phyloP scores from a whole-genome alignment of 2,888 invertebrate species.

The Melanostoma scalare region DNA sequence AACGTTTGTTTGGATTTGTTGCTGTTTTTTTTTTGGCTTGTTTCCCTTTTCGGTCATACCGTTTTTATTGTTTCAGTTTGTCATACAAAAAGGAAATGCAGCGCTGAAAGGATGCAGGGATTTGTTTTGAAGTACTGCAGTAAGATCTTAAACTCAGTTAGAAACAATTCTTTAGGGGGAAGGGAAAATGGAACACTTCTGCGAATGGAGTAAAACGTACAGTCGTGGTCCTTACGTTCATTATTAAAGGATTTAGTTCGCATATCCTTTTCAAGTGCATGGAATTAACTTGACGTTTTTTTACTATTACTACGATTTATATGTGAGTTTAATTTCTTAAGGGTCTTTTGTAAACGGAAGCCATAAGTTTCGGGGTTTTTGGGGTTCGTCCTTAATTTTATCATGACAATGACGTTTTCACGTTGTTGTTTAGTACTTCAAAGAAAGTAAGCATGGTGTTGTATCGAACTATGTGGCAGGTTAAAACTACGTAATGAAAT shows the following conservation, averaged over 20 bases:
- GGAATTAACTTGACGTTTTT: slow-evolving; percentile 15
- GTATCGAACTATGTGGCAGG: no score
- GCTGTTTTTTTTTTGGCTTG: neutral
- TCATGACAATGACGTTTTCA: no score
- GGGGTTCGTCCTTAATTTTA: no score
- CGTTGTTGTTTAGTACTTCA: no score
- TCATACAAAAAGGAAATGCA: slow-evolving; percentile 54
- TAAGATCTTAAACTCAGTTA: slow-evolving; percentile 57
- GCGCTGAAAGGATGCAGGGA: slow-evolving; percentile 60
- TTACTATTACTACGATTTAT: slow-evolving; percentile 23
- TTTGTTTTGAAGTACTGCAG: slow-evolving; percentile 66
- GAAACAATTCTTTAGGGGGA: neutral
- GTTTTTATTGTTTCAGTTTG: slow-evolving; percentile 7
- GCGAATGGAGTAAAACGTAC: neutral
- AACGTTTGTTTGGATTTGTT: slow-evolving; percentile 40
- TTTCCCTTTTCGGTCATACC: neutral
- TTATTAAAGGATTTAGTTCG: slow-evolving; percentile 42
- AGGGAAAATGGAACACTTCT: neutral
- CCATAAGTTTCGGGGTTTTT: no score
- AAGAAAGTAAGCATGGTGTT: no score
- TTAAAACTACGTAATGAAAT: no score
- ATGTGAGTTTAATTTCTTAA: slow-evolving; percentile 3
- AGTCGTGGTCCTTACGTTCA: slow-evolving; percentile 26
- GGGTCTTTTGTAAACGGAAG: neutral
- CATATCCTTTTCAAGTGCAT: slow-evolving; percentile 25